phyloP scores from a whole-genome alignment of 2,113 vertebrate genomes.

The Zosterops lateralis region DNA sequence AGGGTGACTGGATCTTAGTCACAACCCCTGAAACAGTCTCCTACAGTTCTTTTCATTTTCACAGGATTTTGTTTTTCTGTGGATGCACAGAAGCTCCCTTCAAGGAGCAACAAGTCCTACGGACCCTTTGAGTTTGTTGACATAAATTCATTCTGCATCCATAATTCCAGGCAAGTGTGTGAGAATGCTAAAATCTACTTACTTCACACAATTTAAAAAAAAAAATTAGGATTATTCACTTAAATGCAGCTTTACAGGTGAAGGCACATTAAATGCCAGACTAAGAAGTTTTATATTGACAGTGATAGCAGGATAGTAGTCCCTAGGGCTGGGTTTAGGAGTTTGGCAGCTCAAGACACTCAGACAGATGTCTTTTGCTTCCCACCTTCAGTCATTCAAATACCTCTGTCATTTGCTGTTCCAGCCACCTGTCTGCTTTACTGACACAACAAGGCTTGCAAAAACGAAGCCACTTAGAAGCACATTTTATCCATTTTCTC shows the following conservation, averaged over 20 bases:
- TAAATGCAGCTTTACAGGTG: conserved; percentile 24
- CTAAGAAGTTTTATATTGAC: conserved; percentile 8
- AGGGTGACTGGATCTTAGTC: not conserved
- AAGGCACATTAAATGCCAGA: not conserved
- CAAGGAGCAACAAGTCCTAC: not conserved
- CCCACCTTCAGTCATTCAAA: not conserved
- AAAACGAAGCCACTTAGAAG: not conserved
- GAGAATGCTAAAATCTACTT: conserved; percentile 18
- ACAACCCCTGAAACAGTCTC: not conserved
- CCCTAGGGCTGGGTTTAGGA: conserved; percentile 4
- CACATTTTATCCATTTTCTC: not conserved
- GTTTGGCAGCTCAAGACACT: not conserved
- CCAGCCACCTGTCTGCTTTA: not conserved
- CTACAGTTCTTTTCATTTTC: not conserved
- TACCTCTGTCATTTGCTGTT: not conserved
- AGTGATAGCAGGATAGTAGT: not conserved
- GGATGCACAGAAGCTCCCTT: not conserved
- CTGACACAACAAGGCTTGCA: not conserved
- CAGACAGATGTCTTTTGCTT: conserved; percentile 11
- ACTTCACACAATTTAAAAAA: not conserved
- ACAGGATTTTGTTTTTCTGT: not conserved
- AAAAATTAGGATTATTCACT: not conserved
- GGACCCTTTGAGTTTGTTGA: not conserved
- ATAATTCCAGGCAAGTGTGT: not conserved
- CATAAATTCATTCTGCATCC: not conserved